Conservation (phyloP, 2,113 vertebrate genomes). For the Notarius lentiginosus region DNA sequence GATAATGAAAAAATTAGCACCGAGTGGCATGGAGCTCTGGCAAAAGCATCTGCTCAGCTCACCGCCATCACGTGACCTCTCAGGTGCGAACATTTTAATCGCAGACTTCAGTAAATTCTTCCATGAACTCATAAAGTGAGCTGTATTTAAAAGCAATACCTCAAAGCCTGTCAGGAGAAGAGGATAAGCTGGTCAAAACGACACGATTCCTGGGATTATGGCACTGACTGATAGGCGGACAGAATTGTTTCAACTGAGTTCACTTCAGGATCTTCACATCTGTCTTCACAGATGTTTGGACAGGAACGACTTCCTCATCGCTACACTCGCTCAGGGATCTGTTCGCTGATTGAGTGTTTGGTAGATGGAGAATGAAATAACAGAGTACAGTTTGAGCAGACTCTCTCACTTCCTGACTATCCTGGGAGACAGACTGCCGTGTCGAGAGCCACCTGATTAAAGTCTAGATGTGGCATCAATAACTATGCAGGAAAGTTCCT, state of each 20-base stretch:
- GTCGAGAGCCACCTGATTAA: neutral
- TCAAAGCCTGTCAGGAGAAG: neutral
- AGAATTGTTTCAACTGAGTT: neutral
- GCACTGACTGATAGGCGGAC: neutral
- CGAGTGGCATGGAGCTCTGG: too few relatives aligned
- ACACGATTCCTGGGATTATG: neutral
- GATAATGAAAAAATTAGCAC: too few relatives aligned
- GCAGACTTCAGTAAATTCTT: neutral
- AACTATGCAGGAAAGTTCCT: neutral
- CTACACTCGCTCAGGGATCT: neutral
- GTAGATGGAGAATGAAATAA: neutral
- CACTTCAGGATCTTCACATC: neutral
- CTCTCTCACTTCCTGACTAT: neutral
- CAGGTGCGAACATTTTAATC: neutral
- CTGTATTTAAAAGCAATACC: neutral
- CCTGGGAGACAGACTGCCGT: neutral
- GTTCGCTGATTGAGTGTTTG: neutral
- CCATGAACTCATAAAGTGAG: neutral
- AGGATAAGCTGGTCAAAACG: neutral
- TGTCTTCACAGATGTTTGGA: conserved; percentile 16
- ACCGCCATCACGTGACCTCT: too few relatives aligned
- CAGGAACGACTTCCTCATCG: neutral
- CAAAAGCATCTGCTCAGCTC: too few relatives aligned
- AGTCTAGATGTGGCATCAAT: neutral
- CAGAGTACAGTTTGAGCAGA: neutral